These are phyloP conservation scores for Alligator sinensis DNA, from an alignment of 2,113 vertebrate species.

Conservation along the genomic window DNA sequence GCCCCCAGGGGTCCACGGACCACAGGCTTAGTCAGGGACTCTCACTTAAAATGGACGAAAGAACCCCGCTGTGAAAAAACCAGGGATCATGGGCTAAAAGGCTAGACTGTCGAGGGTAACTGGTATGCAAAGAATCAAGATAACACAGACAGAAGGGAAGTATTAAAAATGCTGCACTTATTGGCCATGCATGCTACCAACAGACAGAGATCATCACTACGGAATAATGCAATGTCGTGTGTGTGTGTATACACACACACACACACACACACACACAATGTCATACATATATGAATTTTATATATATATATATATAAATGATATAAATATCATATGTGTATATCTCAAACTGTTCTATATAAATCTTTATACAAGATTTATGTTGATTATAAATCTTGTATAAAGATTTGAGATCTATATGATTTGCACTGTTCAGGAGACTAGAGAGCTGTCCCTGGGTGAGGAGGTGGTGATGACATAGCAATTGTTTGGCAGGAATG, in stretches of 20 bases:
- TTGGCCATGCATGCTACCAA: background rate
- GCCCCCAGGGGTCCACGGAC: too few species aligned
- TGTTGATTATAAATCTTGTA: background rate
- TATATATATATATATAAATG: too few species aligned
- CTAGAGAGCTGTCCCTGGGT: background rate
- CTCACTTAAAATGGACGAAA: slow-evolving; percentile 48
- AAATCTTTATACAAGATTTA: too few species aligned
- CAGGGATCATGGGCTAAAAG: background rate
- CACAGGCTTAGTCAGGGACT: slow-evolving; percentile 11
- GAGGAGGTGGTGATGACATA: background rate
- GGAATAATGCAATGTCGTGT: background rate
- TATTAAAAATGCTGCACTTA: background rate
- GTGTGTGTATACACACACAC: background rate
- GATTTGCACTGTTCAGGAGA: background rate
- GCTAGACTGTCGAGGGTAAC: slow-evolving; percentile 2
- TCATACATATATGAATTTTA: too few species aligned
- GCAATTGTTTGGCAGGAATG: background rate
- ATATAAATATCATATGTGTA: too few species aligned
- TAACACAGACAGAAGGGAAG: background rate
- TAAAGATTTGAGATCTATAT: background rate
- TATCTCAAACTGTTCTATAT: too few species aligned
- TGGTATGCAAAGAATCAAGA: background rate
- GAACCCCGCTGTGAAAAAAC: slow-evolving; percentile 30
- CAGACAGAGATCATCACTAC: background rate
- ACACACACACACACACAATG: too few species aligned